A percentile compares a stretch with the other conserved stretches of the same genome.
Evolutionary conservation across 2,113 vertebrate genomes (phyloP).

Genomic region (Gallinago paraguaiae): DNA sequence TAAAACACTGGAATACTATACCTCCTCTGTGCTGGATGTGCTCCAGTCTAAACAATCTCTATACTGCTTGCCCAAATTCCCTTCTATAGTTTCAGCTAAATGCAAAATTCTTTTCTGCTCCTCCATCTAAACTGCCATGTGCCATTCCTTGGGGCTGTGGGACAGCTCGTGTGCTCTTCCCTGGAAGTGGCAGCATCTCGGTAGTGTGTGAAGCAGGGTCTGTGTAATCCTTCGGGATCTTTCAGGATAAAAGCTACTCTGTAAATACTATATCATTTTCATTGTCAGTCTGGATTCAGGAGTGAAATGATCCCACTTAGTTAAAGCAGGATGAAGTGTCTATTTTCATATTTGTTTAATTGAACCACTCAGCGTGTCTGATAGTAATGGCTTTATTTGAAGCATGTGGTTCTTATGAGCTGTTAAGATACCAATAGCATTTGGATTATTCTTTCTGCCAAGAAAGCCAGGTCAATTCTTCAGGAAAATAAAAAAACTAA

Average conservation of each 20-base stretch:
- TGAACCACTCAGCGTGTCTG: conserved; percentile 48
- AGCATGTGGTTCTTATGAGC: conserved; percentile 68
- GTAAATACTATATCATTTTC: conserved; percentile 35
- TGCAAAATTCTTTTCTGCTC: not conserved
- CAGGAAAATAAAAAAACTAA: conserved; percentile 46
- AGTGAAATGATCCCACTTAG: conserved; percentile 49
- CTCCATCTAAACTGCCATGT: not conserved
- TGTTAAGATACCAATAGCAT: conserved; percentile 71
- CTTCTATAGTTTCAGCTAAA: conserved; percentile 19
- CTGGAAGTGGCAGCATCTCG: not conserved
- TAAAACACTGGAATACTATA: not conserved
- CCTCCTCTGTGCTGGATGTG: conserved; percentile 17
- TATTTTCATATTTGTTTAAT: conserved; percentile 73
- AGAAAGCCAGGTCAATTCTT: conserved; percentile 66
- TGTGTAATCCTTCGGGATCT: not conserved
- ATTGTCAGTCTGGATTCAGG: conserved; percentile 50
- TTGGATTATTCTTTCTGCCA: conserved; percentile 63
- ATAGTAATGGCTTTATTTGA: conserved; percentile 62
- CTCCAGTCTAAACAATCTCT: conserved; percentile 38
- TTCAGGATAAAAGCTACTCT: conserved; percentile 48
- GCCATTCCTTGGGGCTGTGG: not conserved
- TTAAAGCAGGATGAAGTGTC: conserved; percentile 63
- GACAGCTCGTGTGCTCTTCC: not conserved
- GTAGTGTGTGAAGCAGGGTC: not conserved
- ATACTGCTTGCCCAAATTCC: not conserved